These are phyloP conservation scores for Coracopsis vasa DNA, from an alignment of 2,113 vertebrate genomes.

Conservation along the genomic window DNA sequence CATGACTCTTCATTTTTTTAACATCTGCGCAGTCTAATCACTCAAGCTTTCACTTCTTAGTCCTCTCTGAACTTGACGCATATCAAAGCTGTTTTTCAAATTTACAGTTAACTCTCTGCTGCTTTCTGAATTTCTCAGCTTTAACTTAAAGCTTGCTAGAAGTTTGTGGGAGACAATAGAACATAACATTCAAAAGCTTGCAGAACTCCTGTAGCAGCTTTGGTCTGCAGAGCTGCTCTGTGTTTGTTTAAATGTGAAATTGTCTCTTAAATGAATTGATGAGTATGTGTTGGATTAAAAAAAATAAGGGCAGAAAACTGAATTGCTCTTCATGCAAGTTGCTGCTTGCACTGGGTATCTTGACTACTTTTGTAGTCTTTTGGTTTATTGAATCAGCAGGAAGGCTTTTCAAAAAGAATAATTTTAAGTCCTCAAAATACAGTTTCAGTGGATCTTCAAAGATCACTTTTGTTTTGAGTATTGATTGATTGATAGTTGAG, in stretches of 20 bases:
- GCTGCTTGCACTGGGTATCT: background rate
- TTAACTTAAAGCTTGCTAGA: conserved; percentile 39
- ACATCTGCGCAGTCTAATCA: conserved; percentile 62
- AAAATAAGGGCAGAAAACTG: background rate
- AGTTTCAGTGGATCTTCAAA: background rate
- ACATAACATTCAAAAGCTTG: background rate
- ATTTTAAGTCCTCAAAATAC: background rate
- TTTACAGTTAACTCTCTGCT: conserved; percentile 50
- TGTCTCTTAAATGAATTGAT: conserved; percentile 46
- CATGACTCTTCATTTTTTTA: conserved; percentile 71
- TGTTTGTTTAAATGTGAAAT: conserved; percentile 29
- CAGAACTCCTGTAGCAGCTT: conserved; percentile 1
- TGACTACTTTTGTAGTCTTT: background rate
- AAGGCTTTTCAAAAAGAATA: background rate
- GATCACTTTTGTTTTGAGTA: background rate
- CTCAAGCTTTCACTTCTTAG: conserved; percentile 59
- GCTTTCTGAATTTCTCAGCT: conserved; percentile 45
- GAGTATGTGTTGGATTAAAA: background rate
- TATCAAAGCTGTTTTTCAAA: conserved; percentile 58
- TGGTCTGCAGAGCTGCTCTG: background rate
- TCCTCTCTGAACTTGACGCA: conserved; percentile 54
- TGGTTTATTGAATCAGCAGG: background rate
- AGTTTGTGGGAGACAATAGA: conserved; percentile 35
- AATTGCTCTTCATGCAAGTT: conserved; percentile 4
- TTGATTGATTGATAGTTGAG: background rate